A percentile compares a stretch with the other conserved stretches of the same genome.
Evolutionary conservation across 2,113 vertebrate genomes (phyloP).

Genomic region (Xenus cinereus): DNA sequence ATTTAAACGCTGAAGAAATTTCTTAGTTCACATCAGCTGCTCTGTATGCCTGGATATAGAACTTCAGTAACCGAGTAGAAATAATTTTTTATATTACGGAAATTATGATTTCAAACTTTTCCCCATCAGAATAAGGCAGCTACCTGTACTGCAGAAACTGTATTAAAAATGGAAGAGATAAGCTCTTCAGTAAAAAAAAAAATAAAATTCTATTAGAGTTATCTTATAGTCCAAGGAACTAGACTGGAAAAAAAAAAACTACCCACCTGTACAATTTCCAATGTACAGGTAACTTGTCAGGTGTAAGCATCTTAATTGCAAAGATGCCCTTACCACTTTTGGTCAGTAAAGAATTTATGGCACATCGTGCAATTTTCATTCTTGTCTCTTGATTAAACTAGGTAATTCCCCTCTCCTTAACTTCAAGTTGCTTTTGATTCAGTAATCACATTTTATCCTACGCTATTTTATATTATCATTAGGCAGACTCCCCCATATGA

Average conservation of each 20-base stretch:
- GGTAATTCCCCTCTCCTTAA: not conserved
- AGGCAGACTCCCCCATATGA: not conserved
- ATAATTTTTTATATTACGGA: not conserved
- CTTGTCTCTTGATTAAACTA: not conserved
- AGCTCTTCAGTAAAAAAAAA: not conserved
- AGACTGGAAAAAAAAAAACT: not conserved
- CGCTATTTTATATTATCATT: not conserved
- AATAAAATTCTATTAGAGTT: not conserved
- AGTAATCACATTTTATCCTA: not conserved
- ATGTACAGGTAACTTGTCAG: not conserved
- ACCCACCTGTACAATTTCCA: not conserved
- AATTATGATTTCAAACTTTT: slow-evolving; percentile 13
- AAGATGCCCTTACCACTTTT: not conserved
- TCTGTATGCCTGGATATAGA: not conserved
- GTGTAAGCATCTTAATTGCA: slow-evolving; percentile 2
- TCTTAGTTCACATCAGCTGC: not conserved
- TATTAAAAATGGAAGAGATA: slow-evolving; percentile 40
- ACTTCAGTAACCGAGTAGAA: not conserved
- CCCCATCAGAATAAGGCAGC: not conserved
- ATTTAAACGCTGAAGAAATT: not conserved
- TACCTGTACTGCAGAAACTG: not conserved
- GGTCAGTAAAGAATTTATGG: not conserved
- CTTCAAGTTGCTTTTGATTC: not conserved
- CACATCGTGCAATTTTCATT: not conserved
- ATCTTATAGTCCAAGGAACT: slow-evolving; percentile 7